Conservation (phyloP, 2,113 vertebrate genomes). For the Calypte anna region DNA sequence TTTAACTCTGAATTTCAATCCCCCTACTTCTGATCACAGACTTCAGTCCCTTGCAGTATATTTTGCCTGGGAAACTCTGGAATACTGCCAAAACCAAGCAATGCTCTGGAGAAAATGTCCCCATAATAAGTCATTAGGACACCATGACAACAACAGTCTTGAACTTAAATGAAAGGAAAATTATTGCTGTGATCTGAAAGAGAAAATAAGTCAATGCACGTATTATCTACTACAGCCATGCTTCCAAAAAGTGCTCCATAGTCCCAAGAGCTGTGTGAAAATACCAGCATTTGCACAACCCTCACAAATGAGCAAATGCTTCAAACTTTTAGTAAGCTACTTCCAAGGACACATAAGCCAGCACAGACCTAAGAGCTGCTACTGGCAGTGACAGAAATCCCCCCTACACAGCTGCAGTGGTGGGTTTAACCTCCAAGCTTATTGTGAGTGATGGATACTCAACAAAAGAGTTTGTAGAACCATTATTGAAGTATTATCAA, state of each 20-base stretch:
- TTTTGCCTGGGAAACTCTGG: neutral
- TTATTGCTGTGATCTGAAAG: neutral
- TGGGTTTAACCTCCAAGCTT: neutral
- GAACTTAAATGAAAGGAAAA: slow-evolving; percentile 34
- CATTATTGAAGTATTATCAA: neutral
- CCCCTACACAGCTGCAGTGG: neutral
- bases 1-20: neutral
- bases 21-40: neutral
- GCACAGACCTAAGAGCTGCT: neutral
- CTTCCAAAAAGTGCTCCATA: neutral
- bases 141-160: slow-evolving; percentile 22
- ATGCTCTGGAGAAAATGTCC: slow-evolving; percentile 15
- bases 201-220: neutral
- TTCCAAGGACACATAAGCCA: neutral
- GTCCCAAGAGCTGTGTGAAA: neutral
- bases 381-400: neutral
- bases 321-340: neutral
- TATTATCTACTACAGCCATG: neutral
- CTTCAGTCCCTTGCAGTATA: neutral
- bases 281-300: neutral
- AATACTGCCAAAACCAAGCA: neutral
- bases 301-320: neutral
- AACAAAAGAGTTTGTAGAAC: neutral
- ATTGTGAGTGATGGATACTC: neutral
- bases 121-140: slow-evolving; percentile 34